phyloP scores from a whole-genome alignment of 2,113 vertebrate species.

The Falcunculus frontatus region DNA sequence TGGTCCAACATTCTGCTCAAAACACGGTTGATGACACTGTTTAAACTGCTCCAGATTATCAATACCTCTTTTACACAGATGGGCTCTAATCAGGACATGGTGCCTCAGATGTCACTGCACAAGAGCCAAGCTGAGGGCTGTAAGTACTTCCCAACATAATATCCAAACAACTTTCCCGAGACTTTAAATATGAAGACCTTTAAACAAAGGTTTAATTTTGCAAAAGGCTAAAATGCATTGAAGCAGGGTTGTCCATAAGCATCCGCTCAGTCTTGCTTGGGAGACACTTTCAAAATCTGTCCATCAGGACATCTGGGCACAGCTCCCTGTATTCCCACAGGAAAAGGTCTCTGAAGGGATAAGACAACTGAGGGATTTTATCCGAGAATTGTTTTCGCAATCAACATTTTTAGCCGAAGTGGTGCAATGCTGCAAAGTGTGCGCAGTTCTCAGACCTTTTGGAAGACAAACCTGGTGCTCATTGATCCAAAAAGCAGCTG shows the following conservation, averaged over 20 bases:
- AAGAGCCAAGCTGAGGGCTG: background rate
- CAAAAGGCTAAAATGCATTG: background rate
- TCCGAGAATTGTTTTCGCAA: background rate
- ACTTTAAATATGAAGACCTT: background rate
- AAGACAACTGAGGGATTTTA: background rate
- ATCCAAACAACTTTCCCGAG: background rate
- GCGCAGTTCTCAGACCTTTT: accelerated
- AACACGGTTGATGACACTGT: background rate
- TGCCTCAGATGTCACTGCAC: background rate
- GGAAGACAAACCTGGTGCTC: background rate
- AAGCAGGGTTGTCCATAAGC: background rate
- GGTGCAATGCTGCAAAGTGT: background rate
- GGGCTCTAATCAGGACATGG: background rate
- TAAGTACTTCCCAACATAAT: background rate
- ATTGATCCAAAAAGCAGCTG: background rate
- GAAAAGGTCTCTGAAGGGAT: background rate
- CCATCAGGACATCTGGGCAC: background rate
- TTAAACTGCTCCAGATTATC: background rate
- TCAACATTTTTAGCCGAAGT: background rate
- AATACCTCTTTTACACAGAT: background rate
- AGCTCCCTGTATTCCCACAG: background rate
- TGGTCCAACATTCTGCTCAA: background rate
- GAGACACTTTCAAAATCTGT: background rate
- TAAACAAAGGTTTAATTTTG: background rate
- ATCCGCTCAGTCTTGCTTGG: background rate